Evolutionary conservation across 2,113 vertebrate genomes (phyloP).

Genomic region (Hylia prasina): DNA sequence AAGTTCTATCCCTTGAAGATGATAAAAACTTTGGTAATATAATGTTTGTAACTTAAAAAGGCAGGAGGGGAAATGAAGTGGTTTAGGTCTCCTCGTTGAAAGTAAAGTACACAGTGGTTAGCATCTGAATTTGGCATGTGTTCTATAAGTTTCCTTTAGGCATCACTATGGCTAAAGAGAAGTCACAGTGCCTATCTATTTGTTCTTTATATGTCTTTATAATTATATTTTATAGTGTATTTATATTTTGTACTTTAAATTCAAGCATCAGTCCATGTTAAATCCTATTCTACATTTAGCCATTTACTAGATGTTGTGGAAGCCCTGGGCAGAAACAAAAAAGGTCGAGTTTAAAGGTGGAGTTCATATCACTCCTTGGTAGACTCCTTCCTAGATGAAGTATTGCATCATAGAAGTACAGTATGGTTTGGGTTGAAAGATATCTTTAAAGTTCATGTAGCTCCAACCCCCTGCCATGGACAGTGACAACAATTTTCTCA

Average conservation of each 20-base stretch:
- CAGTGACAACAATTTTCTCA: background rate
- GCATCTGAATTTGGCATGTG: background rate
- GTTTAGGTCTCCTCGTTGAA: background rate
- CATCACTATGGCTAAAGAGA: background rate
- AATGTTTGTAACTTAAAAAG: background rate
- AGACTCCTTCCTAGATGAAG: background rate
- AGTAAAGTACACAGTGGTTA: background rate
- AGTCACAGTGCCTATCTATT: background rate
- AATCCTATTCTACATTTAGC: background rate
- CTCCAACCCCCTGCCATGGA: fast-evolving
- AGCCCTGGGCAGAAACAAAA: background rate
- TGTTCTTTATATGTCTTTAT: background rate
- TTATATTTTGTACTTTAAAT: background rate
- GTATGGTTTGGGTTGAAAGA: background rate
- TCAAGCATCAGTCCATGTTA: background rate
- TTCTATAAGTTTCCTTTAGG: background rate
- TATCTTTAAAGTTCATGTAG: background rate
- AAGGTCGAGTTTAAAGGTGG: background rate
- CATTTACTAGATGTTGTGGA: background rate
- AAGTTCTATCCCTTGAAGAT: background rate
- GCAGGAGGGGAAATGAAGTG: background rate
- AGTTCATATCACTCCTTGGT: background rate
- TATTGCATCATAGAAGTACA: background rate
- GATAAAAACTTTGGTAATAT: background rate
- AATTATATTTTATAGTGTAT: background rate